phyloP scores from a whole-genome alignment of 2,797 vertebrate species.

The Ciconia nigra region DNA sequence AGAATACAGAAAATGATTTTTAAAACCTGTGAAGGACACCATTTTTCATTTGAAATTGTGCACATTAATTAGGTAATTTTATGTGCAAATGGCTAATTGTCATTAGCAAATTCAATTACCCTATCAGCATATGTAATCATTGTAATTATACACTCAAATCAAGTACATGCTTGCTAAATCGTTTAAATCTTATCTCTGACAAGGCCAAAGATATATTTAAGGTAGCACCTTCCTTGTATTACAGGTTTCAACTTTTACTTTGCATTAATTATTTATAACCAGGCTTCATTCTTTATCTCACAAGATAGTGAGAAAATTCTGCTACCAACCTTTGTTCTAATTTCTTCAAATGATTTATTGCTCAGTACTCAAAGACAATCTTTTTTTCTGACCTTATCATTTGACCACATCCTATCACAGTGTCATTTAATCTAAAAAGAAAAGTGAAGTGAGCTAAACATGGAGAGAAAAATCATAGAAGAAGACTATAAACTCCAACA shows the following conservation, averaged over 20 bases:
- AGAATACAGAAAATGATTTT: neutral
- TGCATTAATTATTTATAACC: neutral
- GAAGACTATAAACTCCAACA: neutral
- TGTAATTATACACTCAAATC: neutral
- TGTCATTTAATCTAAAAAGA: neutral
- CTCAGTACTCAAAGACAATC: neutral
- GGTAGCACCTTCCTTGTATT: neutral
- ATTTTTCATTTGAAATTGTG: neutral
- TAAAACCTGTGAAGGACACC: neutral
- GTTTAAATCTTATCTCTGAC: neutral
- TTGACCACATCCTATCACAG: neutral
- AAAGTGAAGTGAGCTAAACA: neutral
- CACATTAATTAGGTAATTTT: neutral
- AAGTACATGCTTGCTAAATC: neutral
- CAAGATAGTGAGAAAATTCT: neutral
- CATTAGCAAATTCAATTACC: neutral
- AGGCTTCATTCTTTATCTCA: neutral
- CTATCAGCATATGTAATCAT: neutral
- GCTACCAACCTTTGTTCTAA: neutral
- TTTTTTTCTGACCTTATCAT: neutral
- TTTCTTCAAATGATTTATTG: conserved; percentile 6
- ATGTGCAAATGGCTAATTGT: conserved; percentile 1
- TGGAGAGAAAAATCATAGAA: neutral
- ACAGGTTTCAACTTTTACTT: neutral
- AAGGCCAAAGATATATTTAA: neutral